A percentile compares a stretch with the other conserved stretches of the same genome.
Conservation (phyloP, 2,888 invertebrate genomes). For the Tenthredo notha region DNA sequence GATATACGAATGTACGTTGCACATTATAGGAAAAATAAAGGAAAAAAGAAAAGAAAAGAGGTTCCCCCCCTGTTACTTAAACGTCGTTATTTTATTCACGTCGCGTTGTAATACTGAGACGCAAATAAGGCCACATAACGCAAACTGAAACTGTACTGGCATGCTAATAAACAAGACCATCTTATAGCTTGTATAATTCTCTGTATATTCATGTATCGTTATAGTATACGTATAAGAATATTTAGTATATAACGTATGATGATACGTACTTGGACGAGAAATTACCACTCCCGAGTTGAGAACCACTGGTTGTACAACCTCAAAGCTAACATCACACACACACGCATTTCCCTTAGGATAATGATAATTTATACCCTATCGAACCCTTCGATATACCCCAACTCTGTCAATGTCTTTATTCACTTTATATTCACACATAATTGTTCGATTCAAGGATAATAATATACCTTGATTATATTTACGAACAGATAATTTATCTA, state of each 20-base stretch:
- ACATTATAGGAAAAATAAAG: neutral
- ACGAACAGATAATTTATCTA: neutral
- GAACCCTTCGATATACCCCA: neutral
- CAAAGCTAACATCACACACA: conserved; percentile 49
- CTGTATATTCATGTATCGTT: conserved; percentile 52
- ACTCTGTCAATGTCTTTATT: neutral
- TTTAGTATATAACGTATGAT: conserved; percentile 55
- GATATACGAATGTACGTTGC: neutral
- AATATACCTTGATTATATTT: neutral
- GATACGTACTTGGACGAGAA: conserved; percentile 60
- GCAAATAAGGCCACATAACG: conserved; percentile 68
- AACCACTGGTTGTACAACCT: conserved; percentile 65
- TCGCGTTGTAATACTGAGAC: conserved; percentile 28
- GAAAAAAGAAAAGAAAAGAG: neutral
- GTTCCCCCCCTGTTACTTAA: neutral
- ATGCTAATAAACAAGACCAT: conserved; percentile 63
- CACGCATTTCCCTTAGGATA: conserved; percentile 22
- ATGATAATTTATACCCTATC: conserved; percentile 12
- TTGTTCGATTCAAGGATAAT: neutral
- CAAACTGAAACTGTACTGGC: conserved; percentile 64
- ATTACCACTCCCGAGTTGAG: conserved; percentile 71
- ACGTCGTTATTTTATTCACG: conserved; percentile 7
- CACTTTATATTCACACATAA: conserved; percentile 7
- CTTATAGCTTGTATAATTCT: conserved; percentile 46
- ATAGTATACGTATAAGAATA: conserved; percentile 52